Evolutionary conservation across 2,797 vertebrate species (phyloP).

Genomic region (Hydrolagus colliei): DNA sequence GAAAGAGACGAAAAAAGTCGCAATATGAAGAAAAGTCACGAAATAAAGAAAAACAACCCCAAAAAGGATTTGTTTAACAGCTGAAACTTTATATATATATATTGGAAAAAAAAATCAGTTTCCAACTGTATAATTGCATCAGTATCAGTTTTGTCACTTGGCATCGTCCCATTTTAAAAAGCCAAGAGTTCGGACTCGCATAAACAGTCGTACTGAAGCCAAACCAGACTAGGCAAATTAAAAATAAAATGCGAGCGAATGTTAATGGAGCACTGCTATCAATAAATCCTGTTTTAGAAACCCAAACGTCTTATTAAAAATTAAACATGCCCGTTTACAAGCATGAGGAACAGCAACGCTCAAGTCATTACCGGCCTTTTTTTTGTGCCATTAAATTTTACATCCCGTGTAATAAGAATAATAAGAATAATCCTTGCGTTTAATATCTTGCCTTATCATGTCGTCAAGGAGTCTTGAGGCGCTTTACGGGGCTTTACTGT

Average conservation of each 20-base stretch:
- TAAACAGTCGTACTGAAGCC: constrained; percentile 20
- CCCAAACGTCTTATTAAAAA: neutral
- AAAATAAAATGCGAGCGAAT: constrained; percentile 18
- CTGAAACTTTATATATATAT: constrained; percentile 22
- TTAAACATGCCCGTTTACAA: neutral
- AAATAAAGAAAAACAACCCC: neutral
- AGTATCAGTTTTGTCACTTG: constrained; percentile 22
- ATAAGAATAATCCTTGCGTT: too few relatives aligned
- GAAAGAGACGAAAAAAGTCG: constrained; percentile 1
- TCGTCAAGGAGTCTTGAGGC: too few relatives aligned
- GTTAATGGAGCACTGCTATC: constrained; percentile 7
- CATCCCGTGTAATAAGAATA: too few relatives aligned
- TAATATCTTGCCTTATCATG: too few relatives aligned
- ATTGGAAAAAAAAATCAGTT: neutral
- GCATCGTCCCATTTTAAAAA: constrained; percentile 3
- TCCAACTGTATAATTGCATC: constrained; percentile 21
- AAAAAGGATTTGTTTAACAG: constrained; percentile 1
- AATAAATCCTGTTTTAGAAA: neutral
- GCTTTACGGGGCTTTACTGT: too few relatives aligned
- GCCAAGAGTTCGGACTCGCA: neutral
- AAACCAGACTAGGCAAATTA: constrained; percentile 6
- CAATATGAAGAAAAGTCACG: neutral
- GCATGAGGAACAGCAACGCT: neutral
- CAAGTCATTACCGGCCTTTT: neutral
- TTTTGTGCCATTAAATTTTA: neutral